phyloP scores from a whole-genome alignment of 1,140 invertebrate genomes.

The Rhopalosiphum maidis region DNA sequence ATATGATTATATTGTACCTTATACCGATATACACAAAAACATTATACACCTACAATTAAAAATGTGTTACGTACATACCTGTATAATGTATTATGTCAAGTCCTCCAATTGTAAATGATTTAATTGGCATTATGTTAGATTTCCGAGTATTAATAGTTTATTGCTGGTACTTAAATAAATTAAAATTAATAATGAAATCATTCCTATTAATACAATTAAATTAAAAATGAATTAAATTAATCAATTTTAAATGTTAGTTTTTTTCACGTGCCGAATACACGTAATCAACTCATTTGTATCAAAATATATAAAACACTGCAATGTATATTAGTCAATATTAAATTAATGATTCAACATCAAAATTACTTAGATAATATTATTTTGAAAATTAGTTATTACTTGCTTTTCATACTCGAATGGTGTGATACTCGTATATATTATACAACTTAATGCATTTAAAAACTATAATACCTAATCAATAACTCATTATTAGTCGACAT shows the following conservation, averaged over 20 bases:
- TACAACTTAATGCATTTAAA: background rate
- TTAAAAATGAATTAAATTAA: background rate
- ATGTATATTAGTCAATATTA: background rate
- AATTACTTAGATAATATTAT: background rate
- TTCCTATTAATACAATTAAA: background rate
- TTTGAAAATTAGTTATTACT: slow-evolving; percentile 1
- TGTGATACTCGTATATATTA: background rate
- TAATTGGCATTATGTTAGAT: background rate
- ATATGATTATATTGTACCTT: background rate
- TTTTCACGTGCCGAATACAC: background rate
- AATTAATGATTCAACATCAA: background rate
- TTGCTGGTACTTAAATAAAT: background rate
- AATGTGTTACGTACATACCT: background rate
- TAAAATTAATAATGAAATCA: background rate
- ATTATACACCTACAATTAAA: background rate
- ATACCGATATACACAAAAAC: background rate
- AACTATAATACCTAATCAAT: background rate
- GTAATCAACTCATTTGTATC: background rate
- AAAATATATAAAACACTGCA: background rate
- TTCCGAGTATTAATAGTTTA: background rate
- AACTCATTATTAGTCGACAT: background rate
- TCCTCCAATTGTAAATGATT: background rate
- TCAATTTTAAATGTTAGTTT: background rate
- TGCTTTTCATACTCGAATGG: background rate
- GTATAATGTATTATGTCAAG: background rate